Evolutionary conservation across 2,797 vertebrate genomes (phyloP), one percentile per base, ranked within the genome.

Genomic region (Hylomyscus alleni): DNA sequence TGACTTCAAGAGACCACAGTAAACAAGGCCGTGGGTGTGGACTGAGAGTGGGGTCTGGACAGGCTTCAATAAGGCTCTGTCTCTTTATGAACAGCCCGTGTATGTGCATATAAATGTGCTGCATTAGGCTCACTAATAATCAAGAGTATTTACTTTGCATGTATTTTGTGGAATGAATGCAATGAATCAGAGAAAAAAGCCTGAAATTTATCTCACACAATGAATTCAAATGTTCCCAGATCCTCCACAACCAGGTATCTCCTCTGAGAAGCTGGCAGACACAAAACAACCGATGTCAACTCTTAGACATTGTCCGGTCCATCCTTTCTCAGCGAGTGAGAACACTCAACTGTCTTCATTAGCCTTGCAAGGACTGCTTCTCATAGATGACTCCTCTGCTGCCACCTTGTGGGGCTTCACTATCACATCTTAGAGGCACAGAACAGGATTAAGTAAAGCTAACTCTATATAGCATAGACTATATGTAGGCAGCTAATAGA

Each of bases 351-450:
- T 77, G 56, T 14, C 34, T 73, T 77, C 50, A 19, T 40, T 69
- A 80, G 50, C 22, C 13, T 31, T 34, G 20, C 50, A 15, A 47
- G 8, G 2, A 4, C n/a, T 3, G 29, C 1, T 6, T 8, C 67
- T 54, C 37, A 34, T 3, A 29, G 22, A 52, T 82, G 85, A 73
- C 96, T 95, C 56, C 96, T 98, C 95, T 98, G 97, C 96, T 1
- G 97, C 98, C 98, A 97, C 96, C 97, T 97, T 95, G 97, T 98
- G 98, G 98, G 3, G 3, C 2, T 89, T 95, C 44, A 29, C 31
- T 52, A 24, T 67, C 40, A 80, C 44, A 19, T 86, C 44, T 73
- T 82, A 78, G 89, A 58, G 58, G 7, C 1, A 0, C 62, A 34
- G 37, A 40, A 90, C 65, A 37, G 31, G 37, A 77, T 77, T 19